phyloP scores from a whole-genome alignment of 2,888 invertebrate genomes.

The Zele albiditarsus region DNA sequence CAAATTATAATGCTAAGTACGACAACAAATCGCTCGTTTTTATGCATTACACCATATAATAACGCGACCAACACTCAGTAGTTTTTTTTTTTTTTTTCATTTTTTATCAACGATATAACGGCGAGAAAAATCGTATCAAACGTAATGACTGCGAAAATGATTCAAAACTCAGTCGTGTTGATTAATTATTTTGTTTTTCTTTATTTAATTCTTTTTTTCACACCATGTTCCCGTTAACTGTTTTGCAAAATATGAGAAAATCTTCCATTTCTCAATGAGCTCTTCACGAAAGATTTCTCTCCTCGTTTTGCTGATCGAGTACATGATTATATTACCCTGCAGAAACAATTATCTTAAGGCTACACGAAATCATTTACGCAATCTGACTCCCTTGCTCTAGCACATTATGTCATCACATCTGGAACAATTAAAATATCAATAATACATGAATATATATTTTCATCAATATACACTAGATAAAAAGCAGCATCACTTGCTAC shows the following conservation, averaged over 20 bases:
- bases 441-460: conserved; percentile 14
- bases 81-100: conserved; percentile 30
- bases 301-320: conserved; percentile 33
- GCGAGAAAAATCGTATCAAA: conserved; percentile 43
- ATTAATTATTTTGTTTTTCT: conserved; percentile 35
- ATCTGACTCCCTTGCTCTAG: background rate
- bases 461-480: conserved; percentile 14
- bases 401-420: conserved; percentile 6
- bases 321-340: conserved; percentile 44
- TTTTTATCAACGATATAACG: conserved; percentile 40
- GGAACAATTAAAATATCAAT: conserved; percentile 28
- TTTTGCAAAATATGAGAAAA: conserved; percentile 60
- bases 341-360: conserved; percentile 36
- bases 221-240: conserved; percentile 49
- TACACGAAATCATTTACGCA: conserved; percentile 24
- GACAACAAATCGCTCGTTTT: conserved; percentile 23
- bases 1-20: conserved; percentile 12
- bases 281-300: conserved; percentile 3
- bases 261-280: conserved; percentile 11
- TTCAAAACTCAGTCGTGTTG: conserved; percentile 40
- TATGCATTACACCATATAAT: conserved; percentile 35
- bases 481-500: background rate
- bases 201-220: conserved; percentile 33
- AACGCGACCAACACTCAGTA: conserved; percentile 39
- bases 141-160: conserved; percentile 40